Percentiles rank a stretch among this genome's conserved stretches.
phyloP scores from a whole-genome alignment of 2,888 invertebrate species.

The Sturmia bella region DNA sequence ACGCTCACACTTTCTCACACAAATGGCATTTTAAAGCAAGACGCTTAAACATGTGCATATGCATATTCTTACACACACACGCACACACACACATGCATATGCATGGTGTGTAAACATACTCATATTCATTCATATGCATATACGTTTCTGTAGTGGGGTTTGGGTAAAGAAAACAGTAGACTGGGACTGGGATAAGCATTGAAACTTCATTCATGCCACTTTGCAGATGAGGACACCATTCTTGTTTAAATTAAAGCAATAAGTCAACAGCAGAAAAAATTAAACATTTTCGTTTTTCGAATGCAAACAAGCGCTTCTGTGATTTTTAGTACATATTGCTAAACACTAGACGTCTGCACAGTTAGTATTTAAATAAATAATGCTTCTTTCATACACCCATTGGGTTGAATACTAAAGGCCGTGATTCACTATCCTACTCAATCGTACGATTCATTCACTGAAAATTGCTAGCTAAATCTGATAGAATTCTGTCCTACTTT shows the following conservation, averaged over 20 bases:
- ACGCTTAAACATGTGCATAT: neutral
- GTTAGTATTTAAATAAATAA: neutral
- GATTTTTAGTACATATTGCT: neutral
- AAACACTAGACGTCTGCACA: neutral
- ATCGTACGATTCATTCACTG: too few species aligned
- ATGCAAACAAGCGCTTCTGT: neutral
- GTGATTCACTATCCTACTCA: too few species aligned
- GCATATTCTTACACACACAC: neutral
- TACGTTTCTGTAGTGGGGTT: neutral
- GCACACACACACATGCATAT: neutral
- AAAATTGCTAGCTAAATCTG: too few species aligned
- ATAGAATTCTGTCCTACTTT: too few species aligned
- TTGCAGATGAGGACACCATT: conserved; percentile 15
- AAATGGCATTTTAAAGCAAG: too few species aligned
- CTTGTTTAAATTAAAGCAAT: neutral
- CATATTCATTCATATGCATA: neutral
- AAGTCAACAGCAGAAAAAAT: neutral
- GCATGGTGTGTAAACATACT: too few species aligned
- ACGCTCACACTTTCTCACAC: neutral
- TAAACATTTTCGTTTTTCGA: neutral
- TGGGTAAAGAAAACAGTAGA: conserved; percentile 1
- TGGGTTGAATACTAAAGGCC: too few species aligned
- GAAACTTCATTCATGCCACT: conserved; percentile 44
- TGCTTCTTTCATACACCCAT: too few species aligned
- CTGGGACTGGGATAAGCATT: neutral